Evolutionary conservation across 2,113 vertebrate species (phyloP).

Genomic region (Dascyllus trimaculatus): DNA sequence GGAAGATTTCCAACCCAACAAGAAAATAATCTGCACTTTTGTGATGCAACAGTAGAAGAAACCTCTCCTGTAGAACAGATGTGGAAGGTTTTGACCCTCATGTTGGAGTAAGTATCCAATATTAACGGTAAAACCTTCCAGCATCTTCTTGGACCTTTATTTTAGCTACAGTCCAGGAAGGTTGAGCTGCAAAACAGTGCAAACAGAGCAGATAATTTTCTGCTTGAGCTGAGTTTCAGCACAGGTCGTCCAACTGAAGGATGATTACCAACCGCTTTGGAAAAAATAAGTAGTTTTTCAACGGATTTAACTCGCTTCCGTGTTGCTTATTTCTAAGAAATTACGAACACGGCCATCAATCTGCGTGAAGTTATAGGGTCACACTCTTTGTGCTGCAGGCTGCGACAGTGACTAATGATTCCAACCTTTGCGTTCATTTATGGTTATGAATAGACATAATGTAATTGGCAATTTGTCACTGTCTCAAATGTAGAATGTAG

Average conservation of each 20-base stretch:
- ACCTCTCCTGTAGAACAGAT: no score
- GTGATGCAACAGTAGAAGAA: no score
- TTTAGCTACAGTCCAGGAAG: slow-evolving; percentile 14
- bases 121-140: not conserved
- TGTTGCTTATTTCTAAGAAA: slow-evolving; percentile 24
- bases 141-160: not conserved
- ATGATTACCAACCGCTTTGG: slow-evolving; percentile 11
- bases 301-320: slow-evolving; percentile 7
- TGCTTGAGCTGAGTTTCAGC: not conserved
- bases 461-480: slow-evolving; percentile 77
- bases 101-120: not conserved
- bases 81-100: no score
- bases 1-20: no score
- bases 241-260: slow-evolving; percentile 44
- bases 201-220: slow-evolving; percentile 13
- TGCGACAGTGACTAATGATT: slow-evolving; percentile 71
- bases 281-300: slow-evolving; percentile 6
- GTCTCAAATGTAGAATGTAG: slow-evolving; percentile 47
- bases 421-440: slow-evolving; percentile 71
- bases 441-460: slow-evolving; percentile 72
- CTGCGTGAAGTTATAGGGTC: slow-evolving; percentile 2
- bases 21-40: no score
- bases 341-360: not conserved
- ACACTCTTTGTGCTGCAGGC: slow-evolving; percentile 31
- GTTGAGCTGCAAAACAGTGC: slow-evolving; percentile 37